These are phyloP conservation scores for Mirza zaza DNA, from an alignment of 2,113 vertebrate genomes.

Conservation along the genomic window DNA sequence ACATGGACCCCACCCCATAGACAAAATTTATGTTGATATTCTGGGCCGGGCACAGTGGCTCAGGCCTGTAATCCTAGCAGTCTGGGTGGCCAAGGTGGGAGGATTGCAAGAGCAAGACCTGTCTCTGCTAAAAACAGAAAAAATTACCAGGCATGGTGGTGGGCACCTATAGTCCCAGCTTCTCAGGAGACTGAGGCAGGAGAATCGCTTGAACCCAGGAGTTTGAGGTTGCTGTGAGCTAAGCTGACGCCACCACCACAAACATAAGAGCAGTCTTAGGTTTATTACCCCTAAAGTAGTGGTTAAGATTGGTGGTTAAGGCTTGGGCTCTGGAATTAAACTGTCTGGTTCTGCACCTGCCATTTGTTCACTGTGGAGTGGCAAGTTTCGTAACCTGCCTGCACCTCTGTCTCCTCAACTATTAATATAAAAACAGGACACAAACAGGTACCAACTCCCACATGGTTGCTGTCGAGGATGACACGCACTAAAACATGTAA, in stretches of 20 bases:
- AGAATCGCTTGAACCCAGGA: too few species aligned
- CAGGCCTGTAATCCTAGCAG: too few species aligned
- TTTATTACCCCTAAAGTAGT: neutral
- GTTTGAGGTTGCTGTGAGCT: too few species aligned
- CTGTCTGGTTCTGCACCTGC: neutral
- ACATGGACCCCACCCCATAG: accelerated
- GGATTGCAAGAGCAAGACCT: too few species aligned
- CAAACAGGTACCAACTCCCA: neutral
- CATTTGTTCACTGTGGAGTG: neutral
- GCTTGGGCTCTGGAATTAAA: neutral
- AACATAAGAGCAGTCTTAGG: neutral
- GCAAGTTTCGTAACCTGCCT: neutral
- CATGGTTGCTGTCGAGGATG: neutral
- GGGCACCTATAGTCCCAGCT: too few species aligned
- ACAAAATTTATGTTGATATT: neutral
- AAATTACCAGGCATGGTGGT: too few species aligned
- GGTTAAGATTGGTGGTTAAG: neutral
- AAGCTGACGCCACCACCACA: neutral
- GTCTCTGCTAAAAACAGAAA: too few species aligned
- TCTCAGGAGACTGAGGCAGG: too few species aligned
- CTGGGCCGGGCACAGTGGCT: too few species aligned
- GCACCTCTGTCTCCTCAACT: neutral
- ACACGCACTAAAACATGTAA: neutral
- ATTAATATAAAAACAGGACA: neutral
- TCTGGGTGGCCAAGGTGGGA: too few species aligned